phyloP scores from a whole-genome alignment of 1,140 invertebrate species.

The Polypedilum vanderplanki region DNA sequence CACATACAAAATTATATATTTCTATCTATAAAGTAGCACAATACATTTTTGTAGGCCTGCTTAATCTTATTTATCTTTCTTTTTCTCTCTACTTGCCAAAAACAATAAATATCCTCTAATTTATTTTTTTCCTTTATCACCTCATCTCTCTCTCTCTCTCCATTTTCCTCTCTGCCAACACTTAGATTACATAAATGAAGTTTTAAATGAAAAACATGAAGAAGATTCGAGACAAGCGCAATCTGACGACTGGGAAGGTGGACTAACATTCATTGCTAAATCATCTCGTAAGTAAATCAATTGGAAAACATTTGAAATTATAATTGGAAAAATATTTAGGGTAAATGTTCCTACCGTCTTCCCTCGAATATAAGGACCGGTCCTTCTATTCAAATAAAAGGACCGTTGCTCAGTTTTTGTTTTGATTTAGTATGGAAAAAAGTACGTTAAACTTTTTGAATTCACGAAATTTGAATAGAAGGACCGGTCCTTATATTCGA shows the following conservation, averaged over 20 bases:
- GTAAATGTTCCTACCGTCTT: too few species aligned
- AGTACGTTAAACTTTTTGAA: too few species aligned
- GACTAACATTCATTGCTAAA: constrained; percentile 78
- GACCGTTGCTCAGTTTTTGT: too few species aligned
- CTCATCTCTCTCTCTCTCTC: neutral
- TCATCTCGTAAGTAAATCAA: constrained; percentile 61
- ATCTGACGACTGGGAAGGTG: constrained; percentile 69
- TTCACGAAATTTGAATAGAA: too few species aligned
- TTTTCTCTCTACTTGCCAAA: neutral
- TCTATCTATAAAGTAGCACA: neutral
- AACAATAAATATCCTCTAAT: neutral
- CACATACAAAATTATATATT: neutral
- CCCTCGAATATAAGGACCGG: neutral
- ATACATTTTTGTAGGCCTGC: neutral
- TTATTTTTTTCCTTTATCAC: neutral
- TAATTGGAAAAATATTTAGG: neutral
- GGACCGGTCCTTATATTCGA: too few species aligned
- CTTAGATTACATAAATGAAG: constrained; percentile 72
- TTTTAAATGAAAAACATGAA: constrained; percentile 64
- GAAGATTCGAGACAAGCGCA: constrained; percentile 49
- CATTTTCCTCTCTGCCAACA: neutral
- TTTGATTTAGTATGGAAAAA: too few species aligned
- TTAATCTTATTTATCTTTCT: neutral
- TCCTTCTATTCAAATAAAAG: too few species aligned
- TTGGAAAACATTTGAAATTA: neutral